Base-by-base conservation (phyloP, 1,140 invertebrate species). In the Hyphantria cunea region DNA sequence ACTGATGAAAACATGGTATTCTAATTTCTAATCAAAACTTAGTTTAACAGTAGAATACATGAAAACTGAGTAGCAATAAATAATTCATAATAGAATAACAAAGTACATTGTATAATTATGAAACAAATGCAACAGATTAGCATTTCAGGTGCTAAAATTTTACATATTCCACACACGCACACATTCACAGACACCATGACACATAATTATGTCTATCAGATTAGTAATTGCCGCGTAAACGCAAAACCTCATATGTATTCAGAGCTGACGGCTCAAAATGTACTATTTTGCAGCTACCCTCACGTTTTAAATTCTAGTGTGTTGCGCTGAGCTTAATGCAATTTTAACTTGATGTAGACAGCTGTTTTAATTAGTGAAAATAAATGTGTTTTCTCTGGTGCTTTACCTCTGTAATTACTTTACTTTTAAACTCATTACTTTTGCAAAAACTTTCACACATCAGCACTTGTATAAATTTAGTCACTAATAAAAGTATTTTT, bases 141-240 rank as follows among this genome's bases (percentile, higher is more conserved):
- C 59, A 61, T 53, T 52, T 44, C 41, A 37, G 44, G 59, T n/a
- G 12, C 10, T 52, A 11, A 7, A 17, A 53, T 53, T 61, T 49
- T 58, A 33, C 55, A 58, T 58, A 58, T 58, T 58, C 55, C 34
- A 14, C 17, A 39, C 55, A 58, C 55, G 55, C 49, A 58, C 15
- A 58, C 50, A 49, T 52, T 39, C 41, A 48, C 64, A 61, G 51
- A 64, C 67, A 64, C 65, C 60, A 66, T 56, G 66, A 61, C 47
- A 68, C 68, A 55, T 48, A 75, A 78, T 72, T 74, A 72, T 66
- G 60, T 50, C 61, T 68, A 74, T 78, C 73, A 68, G 67, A 66
- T 76, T 66, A 48, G 65, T 77, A 74, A 77, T 76, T 77, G 72
- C 74, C 69, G 65, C 60, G 63, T 56, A 66, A 73, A 70, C 68